Percentiles rank a stretch among this genome's conserved stretches.
These are phyloP conservation scores for Amphibalanus amphitrite DNA, from an alignment of 1,140 invertebrate species.

Conservation along the genomic window DNA sequence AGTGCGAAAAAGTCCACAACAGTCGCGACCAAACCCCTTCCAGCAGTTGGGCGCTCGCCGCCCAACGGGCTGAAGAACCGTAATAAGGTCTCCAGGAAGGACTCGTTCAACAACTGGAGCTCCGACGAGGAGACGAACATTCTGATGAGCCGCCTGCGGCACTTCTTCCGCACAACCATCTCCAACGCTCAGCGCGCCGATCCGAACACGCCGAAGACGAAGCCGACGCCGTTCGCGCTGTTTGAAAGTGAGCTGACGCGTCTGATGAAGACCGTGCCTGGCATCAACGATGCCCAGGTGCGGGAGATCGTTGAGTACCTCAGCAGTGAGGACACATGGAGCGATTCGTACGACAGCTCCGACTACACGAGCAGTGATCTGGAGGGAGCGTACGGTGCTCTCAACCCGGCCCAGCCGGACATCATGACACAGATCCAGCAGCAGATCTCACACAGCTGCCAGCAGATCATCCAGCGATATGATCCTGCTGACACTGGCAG, in stretches of 20 bases:
- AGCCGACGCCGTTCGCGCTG: constrained; percentile 64
- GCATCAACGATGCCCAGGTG: constrained; percentile 72
- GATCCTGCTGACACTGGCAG: constrained; percentile 25
- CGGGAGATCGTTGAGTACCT: too few species aligned
- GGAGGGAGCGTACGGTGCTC: constrained; percentile 38
- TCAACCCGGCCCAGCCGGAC: constrained; percentile 25
- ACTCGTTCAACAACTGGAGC: too few species aligned
- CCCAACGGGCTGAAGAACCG: constrained; percentile 25
- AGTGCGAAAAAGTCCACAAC: background rate
- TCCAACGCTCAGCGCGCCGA: constrained; percentile 13
- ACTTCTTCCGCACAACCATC: constrained; percentile 49
- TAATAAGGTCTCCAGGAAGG: constrained; percentile 47
- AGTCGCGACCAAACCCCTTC: background rate
- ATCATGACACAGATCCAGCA: constrained; percentile 53
- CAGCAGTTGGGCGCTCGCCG: background rate
- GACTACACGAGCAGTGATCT: too few species aligned
- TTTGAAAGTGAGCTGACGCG: constrained; percentile 75
- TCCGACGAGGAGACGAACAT: constrained; percentile 83
- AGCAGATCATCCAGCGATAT: constrained; percentile 72
- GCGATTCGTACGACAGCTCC: constrained; percentile 77
- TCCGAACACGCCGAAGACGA: constrained; percentile 23
- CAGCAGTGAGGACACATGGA: constrained; percentile 88
- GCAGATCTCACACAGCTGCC: constrained; percentile 69
- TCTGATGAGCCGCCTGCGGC: constrained; percentile 85
- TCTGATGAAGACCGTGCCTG: constrained; percentile 79